A percentile compares a stretch with the other conserved stretches of the same genome.
Evolutionary conservation across 2,888 invertebrate genomes (phyloP).

Genomic region (Torymus texanus): DNA sequence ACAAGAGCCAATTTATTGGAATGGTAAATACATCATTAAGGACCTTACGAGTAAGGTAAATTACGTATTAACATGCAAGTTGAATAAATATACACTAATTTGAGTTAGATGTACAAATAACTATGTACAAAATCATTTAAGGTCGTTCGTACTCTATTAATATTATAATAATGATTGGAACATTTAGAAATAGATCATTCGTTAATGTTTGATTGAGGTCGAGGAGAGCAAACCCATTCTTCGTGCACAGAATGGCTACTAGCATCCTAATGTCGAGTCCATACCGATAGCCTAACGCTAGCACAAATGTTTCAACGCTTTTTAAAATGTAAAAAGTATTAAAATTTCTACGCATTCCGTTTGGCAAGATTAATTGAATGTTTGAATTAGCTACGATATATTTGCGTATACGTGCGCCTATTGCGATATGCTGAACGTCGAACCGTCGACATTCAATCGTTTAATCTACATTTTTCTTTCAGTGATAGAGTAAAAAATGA

Average conservation of each 20-base stretch:
- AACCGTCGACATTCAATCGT: conserved; percentile 16
- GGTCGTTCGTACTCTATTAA: conserved; percentile 2
- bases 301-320: conserved; percentile 26
- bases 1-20: conserved; percentile 4
- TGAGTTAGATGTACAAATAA: conserved; percentile 24
- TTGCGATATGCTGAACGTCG: conserved; percentile 15
- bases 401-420: conserved; percentile 23
- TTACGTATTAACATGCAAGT: conserved; percentile 37
- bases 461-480: neutral
- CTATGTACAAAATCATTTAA: conserved; percentile 4
- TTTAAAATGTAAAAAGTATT: conserved; percentile 23
- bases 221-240: conserved; percentile 31
- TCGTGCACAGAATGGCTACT: conserved; percentile 26
- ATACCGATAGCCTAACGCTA: conserved; percentile 24
- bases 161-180: conserved; percentile 3
- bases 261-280: conserved; percentile 15
- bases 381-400: conserved; percentile 3
- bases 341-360: conserved; percentile 38
- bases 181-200: conserved; percentile 12
- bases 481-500: conserved; percentile 25
- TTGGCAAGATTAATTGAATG: conserved; percentile 36
- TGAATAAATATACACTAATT: conserved; percentile 14
- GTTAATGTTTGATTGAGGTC: conserved; percentile 1
- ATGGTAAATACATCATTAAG: conserved; percentile 21
- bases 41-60: conserved; percentile 7